Evolutionary conservation across 2,113 vertebrate genomes (phyloP).

Genomic region (Fulica atra): DNA sequence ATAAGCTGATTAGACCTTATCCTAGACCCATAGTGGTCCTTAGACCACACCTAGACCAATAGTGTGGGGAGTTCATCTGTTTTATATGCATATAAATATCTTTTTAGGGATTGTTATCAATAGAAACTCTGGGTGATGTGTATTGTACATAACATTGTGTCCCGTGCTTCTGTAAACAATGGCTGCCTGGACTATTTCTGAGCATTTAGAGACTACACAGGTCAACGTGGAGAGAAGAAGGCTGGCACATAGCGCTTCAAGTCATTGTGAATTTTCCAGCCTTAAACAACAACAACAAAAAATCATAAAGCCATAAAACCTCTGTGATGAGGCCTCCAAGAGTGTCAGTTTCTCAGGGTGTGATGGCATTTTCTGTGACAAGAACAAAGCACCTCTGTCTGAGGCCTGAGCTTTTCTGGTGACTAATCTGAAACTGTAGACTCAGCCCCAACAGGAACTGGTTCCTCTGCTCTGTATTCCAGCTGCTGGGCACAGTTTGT

Average conservation of each 20-base stretch:
- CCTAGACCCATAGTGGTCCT: too few relatives aligned
- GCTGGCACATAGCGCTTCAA: neutral
- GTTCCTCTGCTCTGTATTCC: neutral
- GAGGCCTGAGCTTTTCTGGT: neutral
- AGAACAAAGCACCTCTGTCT: neutral
- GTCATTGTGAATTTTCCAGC: neutral
- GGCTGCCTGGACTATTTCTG: neutral
- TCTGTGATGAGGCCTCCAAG: neutral
- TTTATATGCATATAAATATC: neutral
- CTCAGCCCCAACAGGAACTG: neutral
- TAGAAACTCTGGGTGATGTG: neutral
- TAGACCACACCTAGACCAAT: too few relatives aligned
- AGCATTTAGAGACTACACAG: neutral
- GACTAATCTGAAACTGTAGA: neutral
- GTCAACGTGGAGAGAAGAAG: neutral
- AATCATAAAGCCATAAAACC: neutral
- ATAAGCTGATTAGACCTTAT: neutral
- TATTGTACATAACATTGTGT: neutral
- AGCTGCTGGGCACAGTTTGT: conserved; percentile 32
- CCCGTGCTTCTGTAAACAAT: neutral
- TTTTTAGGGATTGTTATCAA: neutral
- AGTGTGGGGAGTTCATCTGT: neutral
- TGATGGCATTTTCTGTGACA: neutral
- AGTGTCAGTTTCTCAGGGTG: neutral
- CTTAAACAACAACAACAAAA: neutral